Base-by-base conservation (phyloP, 2,797 vertebrate species). In the Eleutherodactylus coqui region DNA sequence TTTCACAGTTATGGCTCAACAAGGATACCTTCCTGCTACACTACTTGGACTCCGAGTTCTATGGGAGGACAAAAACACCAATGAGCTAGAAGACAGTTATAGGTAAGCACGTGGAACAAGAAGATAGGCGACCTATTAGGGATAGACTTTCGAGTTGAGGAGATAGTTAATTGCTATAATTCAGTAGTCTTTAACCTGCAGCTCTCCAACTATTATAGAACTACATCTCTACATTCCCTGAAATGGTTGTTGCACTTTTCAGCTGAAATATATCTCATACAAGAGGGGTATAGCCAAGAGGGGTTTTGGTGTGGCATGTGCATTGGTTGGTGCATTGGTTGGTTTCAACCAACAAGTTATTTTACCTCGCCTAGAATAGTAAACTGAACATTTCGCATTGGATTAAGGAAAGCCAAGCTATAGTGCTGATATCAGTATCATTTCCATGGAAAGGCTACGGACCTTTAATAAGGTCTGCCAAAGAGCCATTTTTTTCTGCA, bases 21-120 rank as follows among this genome's bases (percentile, higher is more conserved):
- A 87, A 45, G 86, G 86, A 34, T 87, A 79, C 53, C 81, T 72
- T n/a, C 86, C 86, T 53, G 7, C 0, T 41, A 79, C 0, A 4
- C 8, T 27, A 14, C 0, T 87, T 32, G 64, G 64, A 51, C 75
- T 87, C 32, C 38, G 86, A 41, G 17, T 83, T 13, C 0, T 19
- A 2, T 87, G 86, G 86, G 86, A 87, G 47, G 81, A 84, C 55
- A 87, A 84, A 47, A 79, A 2, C 7, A 51, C 7, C 13, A 67
- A 87, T 19, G 86, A 87, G 0, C 24, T 87, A n/a, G 81, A 79
- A 7, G 86, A 87, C 75, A 87, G 86, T 53, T 87, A 84, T 87
- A 82, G 86, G 86, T 87, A 43, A 84, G 86, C 5, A 70, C 29
- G 5, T 43, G 5, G n/a, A 73, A 45, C n/a, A n/a, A n/a, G n/a